phyloP scores from a whole-genome alignment of 2,113 vertebrate genomes.

The Dipodomys spectabilis region DNA sequence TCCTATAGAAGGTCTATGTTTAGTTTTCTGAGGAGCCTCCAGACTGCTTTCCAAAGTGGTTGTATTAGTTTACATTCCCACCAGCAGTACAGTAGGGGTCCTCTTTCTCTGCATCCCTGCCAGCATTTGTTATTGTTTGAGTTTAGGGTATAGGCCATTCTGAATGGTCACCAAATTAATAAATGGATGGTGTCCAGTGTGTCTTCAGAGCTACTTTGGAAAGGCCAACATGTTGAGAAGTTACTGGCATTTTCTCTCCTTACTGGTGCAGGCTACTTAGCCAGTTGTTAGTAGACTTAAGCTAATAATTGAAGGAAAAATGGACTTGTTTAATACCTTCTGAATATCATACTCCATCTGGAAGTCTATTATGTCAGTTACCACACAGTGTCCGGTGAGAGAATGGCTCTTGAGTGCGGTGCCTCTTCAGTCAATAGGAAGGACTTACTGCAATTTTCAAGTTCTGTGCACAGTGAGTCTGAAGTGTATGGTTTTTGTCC shows the following conservation, averaged over 20 bases:
- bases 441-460: background rate
- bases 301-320: slow-evolving; percentile 40
- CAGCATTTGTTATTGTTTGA: no score
- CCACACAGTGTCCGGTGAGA: background rate
- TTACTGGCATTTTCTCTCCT: slow-evolving; percentile 9
- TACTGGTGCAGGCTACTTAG: slow-evolving; percentile 3
- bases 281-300: slow-evolving; percentile 31
- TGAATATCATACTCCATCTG: slow-evolving; percentile 22
- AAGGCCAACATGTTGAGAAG: background rate
- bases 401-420: background rate
- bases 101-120: no score
- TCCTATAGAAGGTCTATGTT: no score
- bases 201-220: slow-evolving; percentile 38
- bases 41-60: no score
- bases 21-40: no score
- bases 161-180: no score
- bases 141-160: no score
- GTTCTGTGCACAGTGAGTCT: background rate
- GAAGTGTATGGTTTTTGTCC: slow-evolving; percentile 26
- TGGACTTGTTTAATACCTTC: slow-evolving; percentile 32
- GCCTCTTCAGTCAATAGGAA: background rate
- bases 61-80: no score
- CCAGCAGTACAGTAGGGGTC: no score
- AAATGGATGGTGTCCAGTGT: background rate
- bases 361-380: slow-evolving; percentile 41